These are phyloP conservation scores for Sinodicranocentrus sp. DNA, from an alignment of 2,888 invertebrate species.

Conservation along the genomic window DNA sequence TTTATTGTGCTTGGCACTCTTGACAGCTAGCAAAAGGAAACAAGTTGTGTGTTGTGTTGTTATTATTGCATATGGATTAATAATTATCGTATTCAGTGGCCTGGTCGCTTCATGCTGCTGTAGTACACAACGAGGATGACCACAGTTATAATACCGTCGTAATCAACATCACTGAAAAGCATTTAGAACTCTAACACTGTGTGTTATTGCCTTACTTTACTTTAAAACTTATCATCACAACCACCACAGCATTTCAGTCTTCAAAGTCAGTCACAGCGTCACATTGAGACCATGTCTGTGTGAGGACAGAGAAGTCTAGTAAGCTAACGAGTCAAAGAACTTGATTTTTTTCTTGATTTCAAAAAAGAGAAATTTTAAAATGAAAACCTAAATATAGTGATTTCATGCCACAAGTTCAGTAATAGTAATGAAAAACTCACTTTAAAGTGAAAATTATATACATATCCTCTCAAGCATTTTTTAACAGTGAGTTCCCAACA, in stretches of 20 bases:
- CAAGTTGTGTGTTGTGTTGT: constrained; percentile 7
- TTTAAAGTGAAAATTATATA: too few species aligned
- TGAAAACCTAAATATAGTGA: neutral
- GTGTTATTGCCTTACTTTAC: constrained; percentile 25
- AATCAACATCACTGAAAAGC: constrained; percentile 20
- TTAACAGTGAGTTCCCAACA: too few species aligned
- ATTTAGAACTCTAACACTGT: neutral
- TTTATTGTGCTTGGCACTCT: neutral
- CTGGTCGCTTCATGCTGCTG: neutral
- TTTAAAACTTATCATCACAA: constrained; percentile 11
- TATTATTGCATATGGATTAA: constrained; percentile 6
- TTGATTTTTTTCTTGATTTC: neutral
- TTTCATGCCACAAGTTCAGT: too few species aligned
- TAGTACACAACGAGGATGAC: constrained; percentile 11
- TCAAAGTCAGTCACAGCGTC: neutral
- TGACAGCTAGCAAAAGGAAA: neutral
- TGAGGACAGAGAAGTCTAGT: neutral
- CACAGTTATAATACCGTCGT: neutral
- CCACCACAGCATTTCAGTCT: constrained; percentile 3
- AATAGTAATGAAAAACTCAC: too few species aligned
- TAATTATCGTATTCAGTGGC: constrained; percentile 13
- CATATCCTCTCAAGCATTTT: too few species aligned
- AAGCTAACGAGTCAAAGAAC: neutral
- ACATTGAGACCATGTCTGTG: neutral
- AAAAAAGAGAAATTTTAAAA: constrained; percentile 14